Base-by-base conservation (phyloP, 2,113 vertebrate genomes). In the Protobothrops flavoviridis region DNA sequence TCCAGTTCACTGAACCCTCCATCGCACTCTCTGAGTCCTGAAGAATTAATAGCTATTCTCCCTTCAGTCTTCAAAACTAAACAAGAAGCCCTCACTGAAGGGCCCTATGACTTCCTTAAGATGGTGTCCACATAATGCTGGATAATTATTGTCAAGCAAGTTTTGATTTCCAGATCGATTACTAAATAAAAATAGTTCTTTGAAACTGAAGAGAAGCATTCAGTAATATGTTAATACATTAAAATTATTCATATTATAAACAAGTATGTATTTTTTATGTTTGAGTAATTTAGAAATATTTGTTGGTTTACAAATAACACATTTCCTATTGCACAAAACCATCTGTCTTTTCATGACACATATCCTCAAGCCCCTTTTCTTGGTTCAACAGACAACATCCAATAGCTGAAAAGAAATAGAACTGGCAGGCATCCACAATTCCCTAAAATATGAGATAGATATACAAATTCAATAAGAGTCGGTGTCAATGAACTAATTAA, bases 1-100 rank as follows among this genome's bases (percentile, higher is more conserved):
- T 98, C 92, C 96, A 98, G 95, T 98, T 98, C 96, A 97, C 97
- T 0, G 98, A 99, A 3, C 97, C 98, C 3, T 98, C 98, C 11
- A 85, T 99, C 88, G 95, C 95, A 0, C 98, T 98, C 1, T 1
- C 96, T 92, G 98, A 93, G 95, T 88, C 90, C 91, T 93, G 55
- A 50, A 69, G 87, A 91, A 69, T 5, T 0, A 15, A 23, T 48
- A 12, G 0, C 1, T 17, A 39, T 81, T 64, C 87, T 91, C 43
- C 1, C 29, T 0, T 81, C 94, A 87, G 88, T 55, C 43, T 59
- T 53, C 39, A 85, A 33, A 2, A 15, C 87, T 92, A 26, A 95
- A 0, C 53, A 69, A 20, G 17, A 91, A 45, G 15, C 87, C 50
- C 55, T 15, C 33, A 86, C 13, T 85, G 55, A 94, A 39, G 56